Base-by-base conservation (phyloP, 1,140 invertebrate genomes). In the Drosophila watanabei region DNA sequence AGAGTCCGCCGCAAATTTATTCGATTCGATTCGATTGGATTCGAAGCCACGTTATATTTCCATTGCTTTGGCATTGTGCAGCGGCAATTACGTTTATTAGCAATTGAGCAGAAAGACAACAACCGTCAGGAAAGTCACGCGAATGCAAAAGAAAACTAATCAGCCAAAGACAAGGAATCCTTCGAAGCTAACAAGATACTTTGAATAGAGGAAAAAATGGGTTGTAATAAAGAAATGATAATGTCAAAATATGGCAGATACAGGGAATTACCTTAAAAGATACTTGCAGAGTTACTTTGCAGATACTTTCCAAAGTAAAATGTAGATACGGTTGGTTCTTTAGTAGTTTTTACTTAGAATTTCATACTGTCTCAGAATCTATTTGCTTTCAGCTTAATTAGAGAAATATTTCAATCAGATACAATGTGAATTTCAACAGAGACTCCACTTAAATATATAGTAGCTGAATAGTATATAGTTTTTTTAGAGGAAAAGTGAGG, bases 1-100 rank as follows among this genome's bases (percentile, higher is more conserved):
- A n/a, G 14, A 56, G 20, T 8, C 35, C 59, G 51, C 61, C 51
- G 43, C 24, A 82, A 83, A 86, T 86, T 82, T 82, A 79, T 87
- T 66, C 51, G 43, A 33, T 37, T 41, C 54, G 14, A 37, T 35
- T 54, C 1, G 24, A 30, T 51, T 51, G 20, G 30, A 10, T 37
- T 35, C 46, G 52, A 37, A 33, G n/a, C 24, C 30, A 43, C 35
- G 35, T 28, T 56, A 57, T 39, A 24, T 75, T 37, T 41, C 49
- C 28, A 24, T 30, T 18, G 61, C 13, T 30, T 20, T 37, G 61
- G 54, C 75, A 77, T 77, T 77, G 73, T 59, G 75, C 75, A 77
- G 41, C 32, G 49, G 63, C 75, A 77, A 77, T 77, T 77, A 77
- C 73, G 54, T 77, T 59, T 77, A 77, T 68, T 68, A 46, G 39